Evolutionary conservation across 1,140 invertebrate genomes (phyloP), one percentile per base, ranked within the genome.

Genomic region (Zaprionus taronus): DNA sequence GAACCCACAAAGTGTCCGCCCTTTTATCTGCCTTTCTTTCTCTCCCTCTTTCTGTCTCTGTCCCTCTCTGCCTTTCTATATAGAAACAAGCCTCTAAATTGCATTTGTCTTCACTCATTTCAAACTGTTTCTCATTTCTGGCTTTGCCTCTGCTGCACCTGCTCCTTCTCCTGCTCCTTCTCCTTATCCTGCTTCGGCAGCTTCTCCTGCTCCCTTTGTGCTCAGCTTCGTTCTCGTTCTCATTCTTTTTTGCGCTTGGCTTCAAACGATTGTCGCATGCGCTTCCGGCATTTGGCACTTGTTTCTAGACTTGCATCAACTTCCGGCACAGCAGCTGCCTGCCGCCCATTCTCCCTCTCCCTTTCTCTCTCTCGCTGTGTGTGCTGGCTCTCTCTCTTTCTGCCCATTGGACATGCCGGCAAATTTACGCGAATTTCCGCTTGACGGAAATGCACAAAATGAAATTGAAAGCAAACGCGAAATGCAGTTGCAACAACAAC

Each of bases 401-500:
- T 20, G 60, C 20, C 26, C 55, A 53, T 64, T 79, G 84, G 84
- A 84, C 85, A 89, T 81, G 81, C 68, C 84, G 84, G 84, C 84
- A 89, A 76, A 87, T 87, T 89, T 89, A 84, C 84, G 84, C 85
- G 84, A 84, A 89, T 90, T 90, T 89, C 83, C 83, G 83, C 83
- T 89, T 79, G 75, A 90, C 85, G 84, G 84, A 89, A 90, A 90
- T 90, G 84, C 85, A 90, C 85, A 90, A 89, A 87, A 86, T 87
- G 84, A 87, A 90, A 72, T 81, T 74, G 77, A 74, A 89, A 80
- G 56, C 57, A 65, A 72, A 58, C 41, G 65, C 67, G 56, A 69
- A 53, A 65, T 53, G 68, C 24, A 22, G 34, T 14, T 53, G 12
- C 20, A 49, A 12, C 44, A 51, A 17, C 28, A 53, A 26, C 36